Base-by-base conservation (phyloP, 2,888 invertebrate genomes). In the Dasypolia templi region DNA sequence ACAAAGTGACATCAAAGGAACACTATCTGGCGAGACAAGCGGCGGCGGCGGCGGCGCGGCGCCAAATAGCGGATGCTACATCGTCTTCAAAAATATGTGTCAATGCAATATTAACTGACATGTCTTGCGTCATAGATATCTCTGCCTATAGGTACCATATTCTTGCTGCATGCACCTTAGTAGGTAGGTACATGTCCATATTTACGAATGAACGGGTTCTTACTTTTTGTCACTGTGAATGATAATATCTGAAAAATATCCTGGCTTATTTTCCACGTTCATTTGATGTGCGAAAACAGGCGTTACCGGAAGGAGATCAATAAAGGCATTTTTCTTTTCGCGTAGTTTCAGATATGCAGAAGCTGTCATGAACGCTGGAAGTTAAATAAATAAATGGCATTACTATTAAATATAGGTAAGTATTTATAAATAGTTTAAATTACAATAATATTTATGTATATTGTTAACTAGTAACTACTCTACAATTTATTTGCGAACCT, bases 221-320 rank as follows among this genome's bases (percentile, higher is more conserved):
- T 93, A 97, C 97, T 94, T 96, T 89, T 96, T 96, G 88, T 97
- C 97, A 59, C 94, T 93, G 85, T 97, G 97, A 73, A 97, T 95
- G 58, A 97, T 97, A 73, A 97, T 91, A 86, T 97, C 97, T 1
- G 97, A 96, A 90, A 96, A 97, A 90, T 97, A 97, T 81, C 97
- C 97, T 35, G 96, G 94, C 70, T 93, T 93, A 82, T 96, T 96
- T 68, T 95, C 95, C 29, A 93, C 93, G 84, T 96, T 97, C 93
- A 96, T 96, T 76, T 96, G 95, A 87, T 97, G 97, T 17, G 94
- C 93, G 87, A 97, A 97, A 22, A 97, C 95, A 19, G 97, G 96
- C 17, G 97, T 97, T 44, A 97, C 96, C 6, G 97, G 96, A 67
- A 97, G 92, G 59, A 97, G 89, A 86, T 97, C 96, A 26, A 95